Evolutionary conservation across 2,113 vertebrate species (phyloP), one percentile per base, ranked within the genome.

Genomic region (Kryptolebias marmoratus): DNA sequence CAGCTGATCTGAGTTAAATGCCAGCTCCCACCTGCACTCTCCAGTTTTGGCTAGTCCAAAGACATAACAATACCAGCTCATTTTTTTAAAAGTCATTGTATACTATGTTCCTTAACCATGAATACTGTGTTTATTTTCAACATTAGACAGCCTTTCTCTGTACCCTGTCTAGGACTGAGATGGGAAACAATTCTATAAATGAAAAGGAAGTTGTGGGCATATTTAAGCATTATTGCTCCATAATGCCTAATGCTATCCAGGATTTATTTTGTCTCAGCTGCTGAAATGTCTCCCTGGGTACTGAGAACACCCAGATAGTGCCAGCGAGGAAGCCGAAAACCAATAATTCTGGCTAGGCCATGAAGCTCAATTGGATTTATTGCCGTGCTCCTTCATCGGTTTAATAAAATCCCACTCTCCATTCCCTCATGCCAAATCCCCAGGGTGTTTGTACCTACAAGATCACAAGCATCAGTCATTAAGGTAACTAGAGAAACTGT

Each of bases 161-260:
- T 15, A 30, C 27, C 56, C 56, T n/a, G 8, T 16, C 56, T 44
- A 48, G 64, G 68, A 77, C 62, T 64, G 81, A 92, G 73, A 73
- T 69, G 82, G 88, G 80, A 85, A 82, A 69, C 77, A 73, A 76
- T 89, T 90, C 75, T 88, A 87, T 90, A 90, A 92, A 87, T 88
- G 74, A 88, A 87, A 86, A 80, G 81, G 72, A 68, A 77, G 47
- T 16, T 69, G 61, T 64, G 57, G 73, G 54, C 62, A 54, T 81
- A 81, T 89, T 89, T 86, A 90, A 90, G 89, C 83, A 91, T 91
- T 91, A 90, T 88, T 84, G 78, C 81, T 77, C 82, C 84, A 88
- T 89, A 89, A 90, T 90, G 76, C 83, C 88, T 70, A 85, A 88
- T 67, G 61, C 84, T 90, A 87, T 88, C 71, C 57, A 62, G 76